Percentiles rank a stretch among this genome's conserved stretches.
Conservation (phyloP, 2,888 invertebrate genomes). For the Nemoura dubitans region DNA sequence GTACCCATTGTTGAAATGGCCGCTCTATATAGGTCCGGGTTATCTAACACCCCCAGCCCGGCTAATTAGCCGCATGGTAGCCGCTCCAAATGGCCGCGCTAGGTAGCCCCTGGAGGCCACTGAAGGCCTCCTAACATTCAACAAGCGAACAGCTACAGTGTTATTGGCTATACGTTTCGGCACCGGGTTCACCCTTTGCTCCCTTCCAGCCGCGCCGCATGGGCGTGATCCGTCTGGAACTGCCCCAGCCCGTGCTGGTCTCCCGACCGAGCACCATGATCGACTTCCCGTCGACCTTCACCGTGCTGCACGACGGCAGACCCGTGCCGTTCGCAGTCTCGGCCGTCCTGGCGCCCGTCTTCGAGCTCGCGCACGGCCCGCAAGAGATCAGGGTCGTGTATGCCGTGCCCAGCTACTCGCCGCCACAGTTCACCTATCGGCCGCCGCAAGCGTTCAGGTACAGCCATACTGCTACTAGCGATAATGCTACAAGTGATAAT, state of each 20-base stretch:
- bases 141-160: no score
- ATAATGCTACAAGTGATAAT: no score
- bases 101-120: no score
- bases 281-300: conserved; percentile 60
- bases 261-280: conserved; percentile 59
- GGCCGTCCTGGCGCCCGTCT: conserved; percentile 61
- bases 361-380: conserved; percentile 55
- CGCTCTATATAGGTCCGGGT: no score
- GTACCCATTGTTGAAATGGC: no score
- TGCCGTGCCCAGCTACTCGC: conserved; percentile 60
- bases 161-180: no score
- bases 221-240: conserved; percentile 60
- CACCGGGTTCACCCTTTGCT: neutral
- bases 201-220: conserved; percentile 57
- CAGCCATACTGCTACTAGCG: no score
- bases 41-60: no score
- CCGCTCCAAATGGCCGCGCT: no score
- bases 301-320: conserved; percentile 58
- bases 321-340: conserved; percentile 60
- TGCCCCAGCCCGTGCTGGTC: conserved; percentile 59
- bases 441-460: conserved; percentile 52
- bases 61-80: no score
- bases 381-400: conserved; percentile 59
- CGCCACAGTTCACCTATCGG: conserved; percentile 49
- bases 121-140: no score